Base-by-base conservation (phyloP, 2,113 vertebrate species). In the Eptatretus burgeri region DNA sequence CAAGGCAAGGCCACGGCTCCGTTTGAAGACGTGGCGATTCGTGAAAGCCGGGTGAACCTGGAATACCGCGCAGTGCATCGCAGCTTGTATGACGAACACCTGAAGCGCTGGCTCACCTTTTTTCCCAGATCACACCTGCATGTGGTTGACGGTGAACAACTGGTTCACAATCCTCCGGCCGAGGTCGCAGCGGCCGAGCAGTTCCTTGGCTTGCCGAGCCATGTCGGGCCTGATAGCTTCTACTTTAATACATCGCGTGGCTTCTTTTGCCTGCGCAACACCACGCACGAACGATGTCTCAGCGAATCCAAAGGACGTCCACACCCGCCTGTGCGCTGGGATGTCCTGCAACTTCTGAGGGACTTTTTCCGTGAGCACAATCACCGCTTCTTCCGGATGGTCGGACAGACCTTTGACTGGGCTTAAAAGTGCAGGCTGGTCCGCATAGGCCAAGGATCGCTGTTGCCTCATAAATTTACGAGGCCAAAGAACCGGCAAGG, bases 11-110 rank as follows among this genome's bases (percentile, higher is more conserved):
- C 71, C 13, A 83, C 81, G 67, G 84, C 82, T 60, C 73, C 82
- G 65, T 79, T 95, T 2, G 83, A 93, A 71, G 74, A 80, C 1
- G 72, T 95, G 51, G 77, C 94, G 66, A 71, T 93, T 68, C 81
- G 77, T 69, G 77, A 80, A 7, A 80, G 79, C 2, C 73, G 81
- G 52, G 78, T 98, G 65, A 91, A 95, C 66, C 68, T 80, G 71
- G 79, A 75, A 73, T 98, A 98, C 78, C 93, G 89, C 74, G 86
- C 91, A n/a, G 78, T 98, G 70, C 91, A 91, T 69, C 79, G 86
- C 66, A 98, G 91, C 70, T 75, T 95, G 11, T 98, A 98, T 69
- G 76, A 85, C 66, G 27, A 74, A 65, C 77, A 80, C 63, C 66
- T 81, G 63, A 69, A 73, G 9, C 73, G 64, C 62, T 82, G 80